phyloP scores from a whole-genome alignment of 2,888 invertebrate species.

The Apodemia duryi region DNA sequence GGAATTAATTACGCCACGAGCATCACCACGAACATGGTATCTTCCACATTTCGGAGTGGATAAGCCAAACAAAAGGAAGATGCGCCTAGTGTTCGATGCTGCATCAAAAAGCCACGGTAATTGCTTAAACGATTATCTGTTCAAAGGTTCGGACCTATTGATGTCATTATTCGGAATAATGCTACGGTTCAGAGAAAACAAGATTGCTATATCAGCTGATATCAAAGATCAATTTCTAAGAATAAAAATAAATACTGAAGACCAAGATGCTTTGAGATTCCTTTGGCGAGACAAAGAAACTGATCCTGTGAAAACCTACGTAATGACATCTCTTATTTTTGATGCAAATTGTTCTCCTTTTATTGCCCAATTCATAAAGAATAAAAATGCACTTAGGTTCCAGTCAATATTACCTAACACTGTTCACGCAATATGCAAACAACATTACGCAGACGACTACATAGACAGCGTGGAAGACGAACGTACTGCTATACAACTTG shows the following conservation, averaged over 20 bases:
- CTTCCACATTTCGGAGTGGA: slow-evolving; percentile 30
- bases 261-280: neutral
- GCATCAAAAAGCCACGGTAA: slow-evolving; percentile 24
- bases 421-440: neutral
- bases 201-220: slow-evolving; percentile 27
- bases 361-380: slow-evolving; percentile 15
- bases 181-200: slow-evolving; percentile 42
- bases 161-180: slow-evolving; percentile 37
- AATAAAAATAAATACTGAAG: slow-evolving; percentile 22
- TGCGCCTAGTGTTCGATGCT: slow-evolving; percentile 32
- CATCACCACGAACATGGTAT: slow-evolving; percentile 29
- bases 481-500: slow-evolving; percentile 10
- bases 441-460: neutral
- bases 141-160: slow-evolving; percentile 30
- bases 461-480: neutral
- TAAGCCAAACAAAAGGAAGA: slow-evolving; percentile 31
- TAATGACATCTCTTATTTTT: slow-evolving; percentile 25
- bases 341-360: slow-evolving; percentile 31
- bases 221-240: slow-evolving; percentile 30
- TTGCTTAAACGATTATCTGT: slow-evolving; percentile 32
- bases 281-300: neutral
- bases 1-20: slow-evolving; percentile 16
- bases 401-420: slow-evolving; percentile 17
- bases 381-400: slow-evolving; percentile 25
- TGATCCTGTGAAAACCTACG: neutral